These are phyloP conservation scores for Brenthis ino DNA, from an alignment of 2,888 invertebrate species.

Conservation along the genomic window DNA sequence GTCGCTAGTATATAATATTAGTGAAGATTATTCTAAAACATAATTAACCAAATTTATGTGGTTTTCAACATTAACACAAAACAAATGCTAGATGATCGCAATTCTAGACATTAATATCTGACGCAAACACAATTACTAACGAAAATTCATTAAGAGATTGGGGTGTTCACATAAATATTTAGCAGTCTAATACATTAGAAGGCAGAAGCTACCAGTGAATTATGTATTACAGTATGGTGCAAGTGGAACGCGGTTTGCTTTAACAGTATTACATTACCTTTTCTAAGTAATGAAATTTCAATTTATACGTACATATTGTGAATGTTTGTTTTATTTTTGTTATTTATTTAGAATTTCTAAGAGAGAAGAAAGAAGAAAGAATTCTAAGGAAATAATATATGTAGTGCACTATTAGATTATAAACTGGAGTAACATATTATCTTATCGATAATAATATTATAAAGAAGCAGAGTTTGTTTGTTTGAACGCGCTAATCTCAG, in stretches of 20 bases:
- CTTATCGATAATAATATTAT: too few relatives aligned
- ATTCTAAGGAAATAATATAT: too few relatives aligned
- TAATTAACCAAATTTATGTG: neutral
- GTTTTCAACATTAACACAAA: neutral
- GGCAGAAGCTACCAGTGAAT: constrained; percentile 58
- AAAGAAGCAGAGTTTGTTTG: too few relatives aligned
- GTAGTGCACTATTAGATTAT: too few relatives aligned
- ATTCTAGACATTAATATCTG: constrained; percentile 27
- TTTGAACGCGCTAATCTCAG: too few relatives aligned
- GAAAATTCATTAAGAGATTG: constrained; percentile 67
- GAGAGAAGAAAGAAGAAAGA: neutral
- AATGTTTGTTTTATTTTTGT: neutral
- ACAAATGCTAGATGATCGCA: neutral
- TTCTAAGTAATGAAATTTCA: constrained; percentile 13
- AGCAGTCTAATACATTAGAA: constrained; percentile 69
- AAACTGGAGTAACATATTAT: neutral
- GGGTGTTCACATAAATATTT: constrained; percentile 66
- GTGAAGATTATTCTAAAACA: too few relatives aligned
- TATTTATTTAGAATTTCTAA: neutral
- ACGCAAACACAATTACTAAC: constrained; percentile 42
- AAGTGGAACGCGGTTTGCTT: constrained; percentile 8
- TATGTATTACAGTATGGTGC: constrained; percentile 54
- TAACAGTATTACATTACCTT: constrained; percentile 5
- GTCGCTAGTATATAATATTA: too few relatives aligned
- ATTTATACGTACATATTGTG: neutral